Conservation (phyloP, 2,113 vertebrate genomes). For the Sorex fumeus region DNA sequence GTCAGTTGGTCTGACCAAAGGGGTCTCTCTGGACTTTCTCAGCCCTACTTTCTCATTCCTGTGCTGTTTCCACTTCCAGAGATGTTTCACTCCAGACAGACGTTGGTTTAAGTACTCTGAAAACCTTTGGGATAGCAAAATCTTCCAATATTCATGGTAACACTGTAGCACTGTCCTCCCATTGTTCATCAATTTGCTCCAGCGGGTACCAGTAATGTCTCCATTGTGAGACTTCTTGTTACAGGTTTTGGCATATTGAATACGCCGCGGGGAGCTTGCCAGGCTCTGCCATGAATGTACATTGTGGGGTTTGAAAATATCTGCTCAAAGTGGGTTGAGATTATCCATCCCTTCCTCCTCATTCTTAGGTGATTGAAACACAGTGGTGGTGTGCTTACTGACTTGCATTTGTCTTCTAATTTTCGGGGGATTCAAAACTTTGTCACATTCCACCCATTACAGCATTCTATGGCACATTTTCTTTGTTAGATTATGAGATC, state of each 20-base stretch:
- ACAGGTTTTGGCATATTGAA: too few relatives aligned
- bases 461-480: slow-evolving; percentile 61
- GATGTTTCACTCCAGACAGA: neutral
- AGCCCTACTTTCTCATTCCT: too few relatives aligned
- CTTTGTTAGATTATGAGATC: slow-evolving; percentile 54
- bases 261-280: too few relatives aligned
- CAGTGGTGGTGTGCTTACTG: neutral
- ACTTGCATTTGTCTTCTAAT: slow-evolving; percentile 52
- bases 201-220: too few relatives aligned
- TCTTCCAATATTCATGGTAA: too few relatives aligned
- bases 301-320: too few relatives aligned
- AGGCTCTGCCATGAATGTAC: too few relatives aligned
- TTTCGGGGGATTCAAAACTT: slow-evolving; percentile 22
- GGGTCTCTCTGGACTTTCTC: neutral
- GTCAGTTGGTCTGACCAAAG: neutral
- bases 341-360: neutral
- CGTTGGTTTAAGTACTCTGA: slow-evolving; percentile 21
- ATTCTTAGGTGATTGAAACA: slow-evolving; percentile 22
- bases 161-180: too few relatives aligned
- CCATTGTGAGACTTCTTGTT: too few relatives aligned
- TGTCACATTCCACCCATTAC: slow-evolving; percentile 29
- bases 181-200: too few relatives aligned
- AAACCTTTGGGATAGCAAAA: neutral
- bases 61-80: neutral
- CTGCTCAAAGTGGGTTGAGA: slow-evolving; percentile 8